Evolutionary conservation across 1,140 invertebrate genomes (phyloP).

Genomic region (Rhynchophorus ferrugineus): DNA sequence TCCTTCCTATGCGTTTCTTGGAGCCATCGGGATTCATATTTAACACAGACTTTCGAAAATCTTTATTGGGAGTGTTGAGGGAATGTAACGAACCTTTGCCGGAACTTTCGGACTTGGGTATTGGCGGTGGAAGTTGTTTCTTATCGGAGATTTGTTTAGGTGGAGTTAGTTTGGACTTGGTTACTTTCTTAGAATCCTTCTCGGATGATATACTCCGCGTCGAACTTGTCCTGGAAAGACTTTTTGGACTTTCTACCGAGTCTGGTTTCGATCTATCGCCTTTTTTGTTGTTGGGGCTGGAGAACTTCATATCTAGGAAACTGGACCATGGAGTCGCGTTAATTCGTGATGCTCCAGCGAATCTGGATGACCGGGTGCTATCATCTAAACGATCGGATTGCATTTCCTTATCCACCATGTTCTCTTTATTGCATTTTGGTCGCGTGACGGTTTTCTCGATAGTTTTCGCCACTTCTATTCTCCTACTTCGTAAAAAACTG

Average conservation of each 20-base stretch:
- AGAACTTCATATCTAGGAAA: constrained; percentile 53
- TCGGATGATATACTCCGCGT: constrained; percentile 33
- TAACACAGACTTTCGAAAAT: constrained; percentile 66
- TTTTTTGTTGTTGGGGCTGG: constrained; percentile 33
- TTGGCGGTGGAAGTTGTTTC: constrained; percentile 49
- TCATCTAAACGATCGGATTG: constrained; percentile 62
- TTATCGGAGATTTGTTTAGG: constrained; percentile 29
- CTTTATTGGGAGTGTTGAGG: constrained; percentile 56
- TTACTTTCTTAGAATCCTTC: constrained; percentile 20
- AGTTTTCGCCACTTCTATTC: constrained; percentile 62
- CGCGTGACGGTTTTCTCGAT: constrained; percentile 58
- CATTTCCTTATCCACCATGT: constrained; percentile 54
- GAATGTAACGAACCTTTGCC: constrained; percentile 41
- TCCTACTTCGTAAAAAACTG: constrained; percentile 51
- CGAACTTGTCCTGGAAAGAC: constrained; percentile 38
- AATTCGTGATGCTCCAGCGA: constrained; percentile 48
- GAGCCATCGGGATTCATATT: constrained; percentile 56
- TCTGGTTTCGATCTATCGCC: constrained; percentile 20
- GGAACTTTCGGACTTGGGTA: constrained; percentile 48
- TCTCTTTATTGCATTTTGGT: constrained; percentile 41
- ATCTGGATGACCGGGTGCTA: constrained; percentile 52
- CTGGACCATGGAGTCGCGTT: constrained; percentile 54
- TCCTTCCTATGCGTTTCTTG: constrained; percentile 37
- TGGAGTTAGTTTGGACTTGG: constrained; percentile 30
- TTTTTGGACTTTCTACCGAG: constrained; percentile 35